Evolutionary conservation across 2,113 vertebrate genomes (phyloP).

Genomic region (Nothocercus nigrocapillus): DNA sequence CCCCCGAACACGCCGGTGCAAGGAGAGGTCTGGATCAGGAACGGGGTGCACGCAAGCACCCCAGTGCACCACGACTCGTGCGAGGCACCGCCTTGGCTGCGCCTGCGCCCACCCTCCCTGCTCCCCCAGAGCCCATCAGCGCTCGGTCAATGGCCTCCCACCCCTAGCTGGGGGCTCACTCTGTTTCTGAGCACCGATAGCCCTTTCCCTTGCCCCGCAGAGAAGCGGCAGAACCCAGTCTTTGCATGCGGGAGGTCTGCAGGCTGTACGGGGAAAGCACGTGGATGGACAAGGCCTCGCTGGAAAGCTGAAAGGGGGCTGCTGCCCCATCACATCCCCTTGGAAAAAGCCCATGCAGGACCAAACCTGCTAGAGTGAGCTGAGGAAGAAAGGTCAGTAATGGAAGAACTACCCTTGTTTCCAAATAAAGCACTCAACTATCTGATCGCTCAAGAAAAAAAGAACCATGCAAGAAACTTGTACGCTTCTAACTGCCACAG

Average conservation of each 20-base stretch:
- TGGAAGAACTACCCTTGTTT: not conserved
- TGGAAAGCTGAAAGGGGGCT: not conserved
- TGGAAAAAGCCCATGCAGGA: not conserved
- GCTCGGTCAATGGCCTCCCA: not conserved
- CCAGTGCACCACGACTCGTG: too few species aligned
- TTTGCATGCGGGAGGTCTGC: not conserved
- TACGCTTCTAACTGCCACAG: not conserved
- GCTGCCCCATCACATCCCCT: too few species aligned
- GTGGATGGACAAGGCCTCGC: not conserved
- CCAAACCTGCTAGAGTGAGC: not conserved
- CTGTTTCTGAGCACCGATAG: not conserved
- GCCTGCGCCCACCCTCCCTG: not conserved
- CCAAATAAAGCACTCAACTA: not conserved
- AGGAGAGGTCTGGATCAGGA: not conserved
- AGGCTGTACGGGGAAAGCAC: not conserved
- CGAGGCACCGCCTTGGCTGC: not conserved
- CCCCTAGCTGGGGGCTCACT: too few species aligned
- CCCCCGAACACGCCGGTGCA: not conserved
- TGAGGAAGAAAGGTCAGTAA: not conserved
- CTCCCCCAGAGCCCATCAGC: not conserved
- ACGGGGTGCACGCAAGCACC: too few species aligned
- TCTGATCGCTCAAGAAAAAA: not conserved
- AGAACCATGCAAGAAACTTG: not conserved
- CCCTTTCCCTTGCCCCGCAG: not conserved
- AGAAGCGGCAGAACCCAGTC: not conserved